phyloP scores from a whole-genome alignment of 1,140 invertebrate genomes.

The Hycleus cichorii region DNA sequence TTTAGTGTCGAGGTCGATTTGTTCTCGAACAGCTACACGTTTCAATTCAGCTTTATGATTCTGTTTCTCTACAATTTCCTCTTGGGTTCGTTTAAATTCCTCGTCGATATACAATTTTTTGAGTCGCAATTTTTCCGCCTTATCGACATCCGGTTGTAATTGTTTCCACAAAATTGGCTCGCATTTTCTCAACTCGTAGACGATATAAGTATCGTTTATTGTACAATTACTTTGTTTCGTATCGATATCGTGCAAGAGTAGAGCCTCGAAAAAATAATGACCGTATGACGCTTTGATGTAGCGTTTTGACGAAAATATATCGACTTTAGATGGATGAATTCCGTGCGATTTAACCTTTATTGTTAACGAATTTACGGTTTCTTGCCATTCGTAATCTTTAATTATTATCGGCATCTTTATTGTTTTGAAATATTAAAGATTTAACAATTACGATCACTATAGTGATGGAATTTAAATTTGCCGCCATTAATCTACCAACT shows the following conservation, averaged over 20 bases:
- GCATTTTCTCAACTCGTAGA: conserved; percentile 55
- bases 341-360: conserved; percentile 51
- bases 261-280: conserved; percentile 60
- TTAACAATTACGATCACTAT: not conserved
- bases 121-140: conserved; percentile 47
- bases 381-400: conserved; percentile 62
- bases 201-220: conserved; percentile 46
- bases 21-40: conserved; percentile 50
- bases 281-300: conserved; percentile 60
- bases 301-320: conserved; percentile 54
- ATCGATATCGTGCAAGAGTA: conserved; percentile 50
- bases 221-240: conserved; percentile 51
- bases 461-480: not conserved
- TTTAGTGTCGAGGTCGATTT: conserved; percentile 52
- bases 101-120: conserved; percentile 47
- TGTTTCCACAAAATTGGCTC: conserved; percentile 48
- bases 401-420: conserved; percentile 60
- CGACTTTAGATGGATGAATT: conserved; percentile 46
- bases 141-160: conserved; percentile 47
- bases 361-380: conserved; percentile 49
- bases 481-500: too few relatives aligned
- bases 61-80: conserved; percentile 45
- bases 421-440: not conserved
- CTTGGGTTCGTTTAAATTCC: conserved; percentile 42
- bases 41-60: conserved; percentile 46